phyloP scores from a whole-genome alignment of 2,113 vertebrate genomes.

The Psettodes erumei region DNA sequence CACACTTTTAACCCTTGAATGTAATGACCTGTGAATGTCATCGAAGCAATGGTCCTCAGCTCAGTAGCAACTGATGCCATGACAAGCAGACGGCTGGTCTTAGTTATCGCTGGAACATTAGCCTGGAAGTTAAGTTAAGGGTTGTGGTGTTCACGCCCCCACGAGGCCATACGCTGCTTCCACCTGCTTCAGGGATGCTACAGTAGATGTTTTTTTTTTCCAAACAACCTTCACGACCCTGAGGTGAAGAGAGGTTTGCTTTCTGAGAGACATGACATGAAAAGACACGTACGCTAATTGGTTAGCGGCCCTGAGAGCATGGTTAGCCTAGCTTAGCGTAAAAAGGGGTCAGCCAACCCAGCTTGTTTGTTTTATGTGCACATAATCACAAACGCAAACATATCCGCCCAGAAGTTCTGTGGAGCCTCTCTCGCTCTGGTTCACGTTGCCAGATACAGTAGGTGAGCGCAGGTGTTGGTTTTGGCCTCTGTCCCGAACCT shows the following conservation, averaged over 20 bases:
- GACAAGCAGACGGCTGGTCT: not conserved
- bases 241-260: too few species aligned
- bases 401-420: not conserved
- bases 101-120: not conserved
- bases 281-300: too few species aligned
- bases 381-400: not conserved
- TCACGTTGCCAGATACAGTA: not conserved
- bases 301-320: too few species aligned
- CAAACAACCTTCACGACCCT: too few species aligned
- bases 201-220: too few species aligned
- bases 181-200: not conserved
- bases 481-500: too few species aligned
- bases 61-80: not conserved
- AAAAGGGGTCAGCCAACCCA: not conserved
- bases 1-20: not conserved
- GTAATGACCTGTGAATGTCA: conserved; percentile 15
- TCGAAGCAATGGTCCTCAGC: not conserved
- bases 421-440: not conserved
- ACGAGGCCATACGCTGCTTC: not conserved
- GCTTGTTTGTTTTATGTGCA: not conserved
- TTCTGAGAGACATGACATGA: too few species aligned
- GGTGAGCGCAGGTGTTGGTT: not conserved
- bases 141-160: not conserved
- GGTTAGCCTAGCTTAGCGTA: not conserved
- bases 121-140: not conserved